A percentile compares a stretch with the other conserved stretches of the same genome.
These are phyloP conservation scores for Setipinna tenuifilis DNA, from an alignment of 2,797 vertebrate genomes.

Conservation along the genomic window DNA sequence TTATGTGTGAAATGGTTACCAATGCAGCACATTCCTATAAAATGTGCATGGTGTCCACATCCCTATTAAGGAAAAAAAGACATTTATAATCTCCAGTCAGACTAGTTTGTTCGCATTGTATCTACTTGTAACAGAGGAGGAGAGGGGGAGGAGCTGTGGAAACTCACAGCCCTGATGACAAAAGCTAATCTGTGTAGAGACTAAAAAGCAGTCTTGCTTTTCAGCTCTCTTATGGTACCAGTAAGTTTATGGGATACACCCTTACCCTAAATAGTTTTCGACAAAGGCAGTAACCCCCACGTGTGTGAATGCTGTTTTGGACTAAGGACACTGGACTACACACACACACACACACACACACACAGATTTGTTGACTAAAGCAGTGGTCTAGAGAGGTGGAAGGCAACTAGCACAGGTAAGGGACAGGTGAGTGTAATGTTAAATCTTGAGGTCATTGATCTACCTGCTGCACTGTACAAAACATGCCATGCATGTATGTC, in stretches of 20 bases:
- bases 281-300: not conserved
- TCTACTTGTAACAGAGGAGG: not conserved
- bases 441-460: not conserved
- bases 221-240: not conserved
- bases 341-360: too few species aligned
- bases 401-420: not conserved
- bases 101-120: slow-evolving; percentile 41
- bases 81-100: slow-evolving; percentile 24
- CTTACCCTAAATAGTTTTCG: not conserved
- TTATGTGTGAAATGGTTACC: not conserved
- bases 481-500: not conserved
- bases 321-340: not conserved
- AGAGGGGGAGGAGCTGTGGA: not conserved
- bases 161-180: not conserved
- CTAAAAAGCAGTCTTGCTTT: not conserved
- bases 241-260: not conserved
- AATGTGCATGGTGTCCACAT: not conserved
- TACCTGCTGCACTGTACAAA: not conserved
- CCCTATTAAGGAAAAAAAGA: too few species aligned
- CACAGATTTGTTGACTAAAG: not conserved
- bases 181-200: not conserved
- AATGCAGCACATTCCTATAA: not conserved
- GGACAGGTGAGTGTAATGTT: not conserved
- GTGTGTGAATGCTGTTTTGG: not conserved
- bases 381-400: not conserved